Base-by-base conservation (phyloP, 2,888 invertebrate genomes). In the Lordiphosa fenestrarum region DNA sequence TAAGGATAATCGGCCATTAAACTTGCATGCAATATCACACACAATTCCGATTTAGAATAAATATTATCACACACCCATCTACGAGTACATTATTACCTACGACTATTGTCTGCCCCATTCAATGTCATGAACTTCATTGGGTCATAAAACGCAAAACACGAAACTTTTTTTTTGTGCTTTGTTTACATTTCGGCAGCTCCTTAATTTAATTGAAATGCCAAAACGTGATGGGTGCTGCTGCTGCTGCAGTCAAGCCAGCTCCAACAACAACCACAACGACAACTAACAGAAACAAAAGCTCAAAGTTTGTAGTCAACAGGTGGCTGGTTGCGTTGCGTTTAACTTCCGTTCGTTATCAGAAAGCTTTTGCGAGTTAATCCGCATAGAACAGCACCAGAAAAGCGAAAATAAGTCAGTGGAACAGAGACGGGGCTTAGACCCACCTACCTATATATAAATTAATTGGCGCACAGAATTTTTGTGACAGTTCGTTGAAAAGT, bases 401-500 rank as follows among this genome's bases (percentile, higher is more conserved):
- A 21, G 21, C 40, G 25, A 23, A 66, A 49, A 37, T 55, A 63
- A 73, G 75, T 64, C 82, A 66, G 65, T 70, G 65, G 63, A 60
- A 56, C 74, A 51, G 54, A 62, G 47, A 65, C 58, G 58, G 36
- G 58, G 58, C 49, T 44, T 68, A 57, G 36, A 39, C 52, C 59
- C 53, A 73, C 78, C 74, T 68, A 73, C 78, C 74, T 68, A 82
- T 84, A 83, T 83, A 81, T 81, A 81, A 81, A 70, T 72, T 85
- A 73, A 84, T 84, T 77, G 68, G 63, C 78, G 46, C 72, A 68
- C 64, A 81, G 69, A 80, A 84, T 73, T 48, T 77, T 69, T 68
- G 60, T 48, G 72, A 53, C 85, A 81, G 81, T 77, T 69, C 47
- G 75, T 50, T 52, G 52, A 57, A 47, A 54, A 59, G 63, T 74